phyloP scores from a whole-genome alignment of 2,797 vertebrate species.

The Bradypodion ventrale region DNA sequence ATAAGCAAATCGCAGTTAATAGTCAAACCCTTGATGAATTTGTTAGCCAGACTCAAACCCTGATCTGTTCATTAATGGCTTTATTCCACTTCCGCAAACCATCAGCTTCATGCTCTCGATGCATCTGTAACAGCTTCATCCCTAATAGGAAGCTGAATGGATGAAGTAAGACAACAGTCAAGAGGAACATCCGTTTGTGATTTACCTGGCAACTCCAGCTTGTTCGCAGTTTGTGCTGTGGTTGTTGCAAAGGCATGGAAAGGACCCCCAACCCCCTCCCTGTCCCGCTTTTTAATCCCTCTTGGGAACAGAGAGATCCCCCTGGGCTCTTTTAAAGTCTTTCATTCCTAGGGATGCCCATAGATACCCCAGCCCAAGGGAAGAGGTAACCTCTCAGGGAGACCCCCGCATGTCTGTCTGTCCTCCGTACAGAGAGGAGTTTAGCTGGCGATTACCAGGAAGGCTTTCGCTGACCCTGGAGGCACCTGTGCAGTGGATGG shows the following conservation, averaged over 20 bases:
- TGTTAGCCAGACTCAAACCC: background rate
- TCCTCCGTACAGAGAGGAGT: no score
- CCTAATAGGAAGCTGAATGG: background rate
- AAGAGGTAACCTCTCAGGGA: no score
- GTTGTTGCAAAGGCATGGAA: background rate
- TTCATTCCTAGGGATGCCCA: no score
- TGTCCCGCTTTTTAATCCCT: background rate
- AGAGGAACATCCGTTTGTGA: no score
- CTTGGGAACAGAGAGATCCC: no score
- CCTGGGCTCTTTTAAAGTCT: no score
- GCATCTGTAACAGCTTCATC: background rate
- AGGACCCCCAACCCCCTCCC: background rate
- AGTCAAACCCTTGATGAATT: background rate
- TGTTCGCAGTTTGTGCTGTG: no score
- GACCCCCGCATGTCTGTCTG: no score
- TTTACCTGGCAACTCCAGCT: no score
- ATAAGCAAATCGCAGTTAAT: background rate
- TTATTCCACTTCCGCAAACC: background rate
- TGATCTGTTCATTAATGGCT: conserved; percentile 1
- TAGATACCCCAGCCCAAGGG: no score
- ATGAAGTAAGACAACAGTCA: background rate
- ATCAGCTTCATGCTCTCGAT: background rate
- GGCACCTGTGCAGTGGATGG: background rate
- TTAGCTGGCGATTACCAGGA: background rate
- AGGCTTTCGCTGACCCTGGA: no score